Conservation (phyloP, 2,888 invertebrate species). For the Himalopsyche tibetana region DNA sequence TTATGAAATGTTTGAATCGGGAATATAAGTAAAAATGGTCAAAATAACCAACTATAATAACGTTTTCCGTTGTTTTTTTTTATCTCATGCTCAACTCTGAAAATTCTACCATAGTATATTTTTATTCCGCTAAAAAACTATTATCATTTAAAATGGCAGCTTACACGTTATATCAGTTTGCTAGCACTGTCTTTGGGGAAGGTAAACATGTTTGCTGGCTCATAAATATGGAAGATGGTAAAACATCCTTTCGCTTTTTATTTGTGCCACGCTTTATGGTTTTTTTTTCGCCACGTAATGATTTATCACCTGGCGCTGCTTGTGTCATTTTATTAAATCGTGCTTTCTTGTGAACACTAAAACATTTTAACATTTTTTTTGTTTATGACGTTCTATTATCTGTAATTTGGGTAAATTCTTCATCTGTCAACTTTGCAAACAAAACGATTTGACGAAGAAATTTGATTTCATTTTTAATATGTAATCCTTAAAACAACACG, state of each 20-base stretch:
- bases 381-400: constrained; percentile 27
- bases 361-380: constrained; percentile 35
- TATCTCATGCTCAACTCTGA: too few species aligned
- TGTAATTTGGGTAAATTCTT: constrained; percentile 27
- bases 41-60: too few species aligned
- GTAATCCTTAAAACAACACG: too few species aligned
- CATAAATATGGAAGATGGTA: constrained; percentile 55
- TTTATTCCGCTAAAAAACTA: too few species aligned
- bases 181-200: constrained; percentile 27
- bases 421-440: not conserved
- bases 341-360: constrained; percentile 43
- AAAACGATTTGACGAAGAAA: too few species aligned
- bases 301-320: constrained; percentile 49
- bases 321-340: constrained; percentile 55
- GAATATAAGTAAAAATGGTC: too few species aligned
- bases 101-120: too few species aligned
- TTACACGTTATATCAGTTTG: not conserved
- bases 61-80: too few species aligned
- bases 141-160: too few species aligned
- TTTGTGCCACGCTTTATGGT: constrained; percentile 49
- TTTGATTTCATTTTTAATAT: too few species aligned
- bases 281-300: constrained; percentile 46
- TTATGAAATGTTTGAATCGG: too few species aligned
- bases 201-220: constrained; percentile 44
- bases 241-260: constrained; percentile 54